Evolutionary conservation across 2,797 vertebrate genomes (phyloP).

Genomic region (Prionace glauca): DNA sequence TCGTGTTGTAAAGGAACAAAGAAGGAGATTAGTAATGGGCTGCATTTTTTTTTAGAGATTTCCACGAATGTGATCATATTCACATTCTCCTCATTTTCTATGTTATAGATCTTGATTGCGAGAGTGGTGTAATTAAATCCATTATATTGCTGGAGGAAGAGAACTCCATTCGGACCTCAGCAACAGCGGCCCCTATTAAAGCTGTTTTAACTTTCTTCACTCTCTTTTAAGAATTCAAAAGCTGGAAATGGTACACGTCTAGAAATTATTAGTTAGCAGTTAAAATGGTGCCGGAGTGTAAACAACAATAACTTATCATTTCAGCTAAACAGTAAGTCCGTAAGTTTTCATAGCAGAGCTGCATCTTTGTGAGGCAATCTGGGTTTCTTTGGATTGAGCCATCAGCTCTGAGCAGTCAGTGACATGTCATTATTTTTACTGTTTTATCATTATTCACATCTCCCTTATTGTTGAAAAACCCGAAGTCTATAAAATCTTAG

Average conservation of each 20-base stretch:
- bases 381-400: not conserved
- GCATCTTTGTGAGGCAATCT: not conserved
- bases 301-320: not conserved
- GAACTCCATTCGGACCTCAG: not conserved
- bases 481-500: not conserved
- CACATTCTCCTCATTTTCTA: not conserved
- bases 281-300: not conserved
- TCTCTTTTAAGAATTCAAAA: not conserved
- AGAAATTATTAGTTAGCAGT: not conserved
- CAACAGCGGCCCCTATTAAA: not conserved
- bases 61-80: not conserved
- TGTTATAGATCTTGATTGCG: conserved; percentile 19
- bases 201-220: no score
- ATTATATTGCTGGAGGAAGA: not conserved
- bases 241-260: not conserved
- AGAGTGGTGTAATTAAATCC: not conserved
- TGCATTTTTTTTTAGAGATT: not conserved
- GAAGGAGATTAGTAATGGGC: conserved; percentile 3
- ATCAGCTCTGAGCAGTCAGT: not conserved
- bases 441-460: not conserved
- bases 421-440: not conserved
- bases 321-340: not conserved
- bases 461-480: not conserved
- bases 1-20: not conserved
- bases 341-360: not conserved